Evolutionary conservation across 2,113 vertebrate genomes (phyloP), one percentile per base, ranked within the genome.

Genomic region (Callocephalon fimbriatum): DNA sequence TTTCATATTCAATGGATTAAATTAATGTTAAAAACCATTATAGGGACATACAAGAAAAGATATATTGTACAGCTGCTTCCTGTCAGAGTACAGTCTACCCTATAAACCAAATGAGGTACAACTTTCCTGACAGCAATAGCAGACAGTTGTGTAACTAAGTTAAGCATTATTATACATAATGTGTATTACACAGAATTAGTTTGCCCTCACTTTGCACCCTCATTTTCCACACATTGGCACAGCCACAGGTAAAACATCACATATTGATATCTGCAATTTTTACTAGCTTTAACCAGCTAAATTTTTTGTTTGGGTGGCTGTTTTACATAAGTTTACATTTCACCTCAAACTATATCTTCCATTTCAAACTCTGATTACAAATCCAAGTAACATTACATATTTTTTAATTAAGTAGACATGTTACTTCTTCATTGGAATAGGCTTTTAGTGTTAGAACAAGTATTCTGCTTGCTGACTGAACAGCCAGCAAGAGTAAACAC

Each of bases 391-490:
- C 45, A 74, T 22, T 47, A 63, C 20, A 53, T 29, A 22, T 77
- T 48, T 59, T 71, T 13, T 71, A 77, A 35, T 0, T 0, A 67
- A 73, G 47, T 0, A 38, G 15, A 26, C 9, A 19, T 3, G 15
- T 27, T 71, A 53, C 62, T 91, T 94, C 62, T 91, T 50, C 53
- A 37, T 0, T 47, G 10, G 37, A 58, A 74, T 5, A 15, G 56
- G 32, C 38, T 90, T 93, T 75, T 15, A 14, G 13, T 19, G 42
- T n/a, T 54, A 89, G 67, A 89, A 86, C 37, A 89, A 91, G 66
- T 37, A 74, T 17, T 80, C 83, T 87, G 65, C 38, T 77, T 73
- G 89, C 45, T 81, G 63, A 58, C 32, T 45, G 31, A 86, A 70
- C 59, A 56, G 58, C 45, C 31, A 80, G 45, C 29, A 40, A 71